Conservation (phyloP, 2,797 vertebrate genomes). For the Manis pentadactyla region DNA sequence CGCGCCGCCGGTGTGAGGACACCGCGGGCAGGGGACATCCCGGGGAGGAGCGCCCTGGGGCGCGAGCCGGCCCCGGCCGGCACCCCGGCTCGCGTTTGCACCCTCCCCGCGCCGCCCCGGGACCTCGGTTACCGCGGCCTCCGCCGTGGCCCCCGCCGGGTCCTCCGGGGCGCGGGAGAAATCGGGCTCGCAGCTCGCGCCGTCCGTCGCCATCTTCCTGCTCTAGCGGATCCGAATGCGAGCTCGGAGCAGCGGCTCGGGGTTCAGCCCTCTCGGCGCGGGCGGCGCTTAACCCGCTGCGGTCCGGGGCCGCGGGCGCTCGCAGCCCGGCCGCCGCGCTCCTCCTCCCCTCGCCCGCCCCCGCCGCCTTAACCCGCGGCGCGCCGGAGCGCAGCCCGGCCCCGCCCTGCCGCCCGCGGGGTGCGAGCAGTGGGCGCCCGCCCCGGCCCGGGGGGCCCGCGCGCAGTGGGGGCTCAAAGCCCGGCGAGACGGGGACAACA, state of each 20-base stretch:
- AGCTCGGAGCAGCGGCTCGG: conserved; percentile 84
- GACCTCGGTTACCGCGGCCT: conserved; percentile 80
- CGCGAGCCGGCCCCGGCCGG: neutral
- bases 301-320: conserved; percentile 53
- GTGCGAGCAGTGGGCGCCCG: neutral
- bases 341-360: conserved; percentile 75
- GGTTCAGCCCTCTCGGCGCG: conserved; percentile 60
- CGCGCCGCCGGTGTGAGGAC: neutral
- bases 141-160: conserved; percentile 68
- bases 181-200: conserved; percentile 93
- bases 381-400: conserved; percentile 47
- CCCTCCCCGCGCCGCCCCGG: neutral
- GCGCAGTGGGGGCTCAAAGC: neutral
- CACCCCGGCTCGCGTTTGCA: neutral
- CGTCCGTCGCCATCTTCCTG: conserved; percentile 98
- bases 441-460: rapidly evolving
- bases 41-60: neutral
- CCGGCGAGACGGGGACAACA: neutral
- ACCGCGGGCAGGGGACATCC: neutral
- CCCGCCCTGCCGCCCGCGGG: neutral
- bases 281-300: conserved; percentile 82
- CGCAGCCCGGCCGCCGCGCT: neutral
- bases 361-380: conserved; percentile 81
- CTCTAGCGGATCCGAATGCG: conserved; percentile 91
- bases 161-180: conserved; percentile 85